Evolutionary conservation across 2,888 invertebrate genomes (phyloP).

Genomic region (Eupithecia vulgata): DNA sequence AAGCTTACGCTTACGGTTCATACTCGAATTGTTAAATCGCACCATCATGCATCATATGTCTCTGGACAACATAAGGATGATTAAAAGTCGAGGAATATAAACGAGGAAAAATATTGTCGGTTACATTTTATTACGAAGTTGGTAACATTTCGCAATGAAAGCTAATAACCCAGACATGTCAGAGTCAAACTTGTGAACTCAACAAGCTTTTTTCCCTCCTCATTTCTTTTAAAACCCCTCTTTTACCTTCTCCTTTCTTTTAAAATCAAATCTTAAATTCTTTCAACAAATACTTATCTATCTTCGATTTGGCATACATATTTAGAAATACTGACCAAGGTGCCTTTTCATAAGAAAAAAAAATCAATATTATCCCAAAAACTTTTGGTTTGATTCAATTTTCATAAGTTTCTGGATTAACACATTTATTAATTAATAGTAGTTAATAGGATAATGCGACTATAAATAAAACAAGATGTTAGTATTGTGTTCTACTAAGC

Average conservation of each 20-base stretch:
- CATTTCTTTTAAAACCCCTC: neutral
- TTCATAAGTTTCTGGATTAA: neutral
- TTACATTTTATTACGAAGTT: slow-evolving; percentile 26
- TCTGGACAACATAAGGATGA: slow-evolving; percentile 49
- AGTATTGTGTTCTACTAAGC: neutral
- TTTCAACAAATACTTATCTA: neutral
- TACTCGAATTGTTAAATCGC: slow-evolving; percentile 1
- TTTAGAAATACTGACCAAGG: neutral
- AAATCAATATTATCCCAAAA: too few relatives aligned
- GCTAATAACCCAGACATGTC: neutral
- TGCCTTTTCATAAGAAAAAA: neutral
- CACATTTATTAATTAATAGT: too few relatives aligned
- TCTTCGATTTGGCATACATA: neutral
- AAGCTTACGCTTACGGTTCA: slow-evolving; percentile 15
- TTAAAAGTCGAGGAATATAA: slow-evolving; percentile 44
- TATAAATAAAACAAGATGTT: too few relatives aligned
- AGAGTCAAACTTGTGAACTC: neutral
- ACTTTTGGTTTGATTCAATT: too few relatives aligned
- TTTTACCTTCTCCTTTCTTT: neutral
- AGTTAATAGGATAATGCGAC: too few relatives aligned
- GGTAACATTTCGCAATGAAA: slow-evolving; percentile 42
- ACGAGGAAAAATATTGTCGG: slow-evolving; percentile 36
- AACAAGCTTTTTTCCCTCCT: neutral
- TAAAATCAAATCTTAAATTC: neutral
- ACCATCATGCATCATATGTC: slow-evolving; percentile 5